Evolutionary conservation across 2,797 vertebrate genomes (phyloP).

Genomic region (Lepilemur ruficaudatus): DNA sequence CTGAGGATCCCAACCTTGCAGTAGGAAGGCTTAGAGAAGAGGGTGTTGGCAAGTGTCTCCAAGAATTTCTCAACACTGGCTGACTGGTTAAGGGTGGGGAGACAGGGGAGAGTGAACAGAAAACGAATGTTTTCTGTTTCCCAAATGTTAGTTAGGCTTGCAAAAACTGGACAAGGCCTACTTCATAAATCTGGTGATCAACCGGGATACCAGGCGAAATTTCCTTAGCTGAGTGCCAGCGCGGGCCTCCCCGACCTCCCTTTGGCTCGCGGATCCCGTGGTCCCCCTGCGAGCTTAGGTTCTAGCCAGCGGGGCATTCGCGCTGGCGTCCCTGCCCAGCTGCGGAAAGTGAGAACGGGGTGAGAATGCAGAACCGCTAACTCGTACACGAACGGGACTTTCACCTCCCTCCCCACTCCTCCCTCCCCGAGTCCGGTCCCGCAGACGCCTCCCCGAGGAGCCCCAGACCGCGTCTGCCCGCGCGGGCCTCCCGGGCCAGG

Average conservation of each 20-base stretch:
- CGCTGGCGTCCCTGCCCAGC: background rate
- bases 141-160: background rate
- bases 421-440: background rate
- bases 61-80: conserved; percentile 1
- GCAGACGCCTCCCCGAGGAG: background rate
- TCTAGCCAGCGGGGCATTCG: background rate
- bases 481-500: background rate
- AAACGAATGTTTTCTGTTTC: background rate
- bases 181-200: background rate
- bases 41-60: background rate
- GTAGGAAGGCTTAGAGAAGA: background rate
- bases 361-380: background rate
- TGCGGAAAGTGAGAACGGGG: background rate
- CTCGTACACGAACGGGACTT: background rate
- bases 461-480: background rate
- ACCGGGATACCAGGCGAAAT: background rate
- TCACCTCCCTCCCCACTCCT: background rate
- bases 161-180: background rate
- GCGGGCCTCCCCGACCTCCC: background rate
- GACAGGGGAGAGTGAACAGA: background rate
- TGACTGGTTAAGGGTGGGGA: background rate
- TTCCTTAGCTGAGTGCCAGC: background rate
- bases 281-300: background rate
- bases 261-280: background rate
- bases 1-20: background rate